Base-by-base conservation (phyloP, 2,113 vertebrate species). In the Thinocorus orbignyianus region DNA sequence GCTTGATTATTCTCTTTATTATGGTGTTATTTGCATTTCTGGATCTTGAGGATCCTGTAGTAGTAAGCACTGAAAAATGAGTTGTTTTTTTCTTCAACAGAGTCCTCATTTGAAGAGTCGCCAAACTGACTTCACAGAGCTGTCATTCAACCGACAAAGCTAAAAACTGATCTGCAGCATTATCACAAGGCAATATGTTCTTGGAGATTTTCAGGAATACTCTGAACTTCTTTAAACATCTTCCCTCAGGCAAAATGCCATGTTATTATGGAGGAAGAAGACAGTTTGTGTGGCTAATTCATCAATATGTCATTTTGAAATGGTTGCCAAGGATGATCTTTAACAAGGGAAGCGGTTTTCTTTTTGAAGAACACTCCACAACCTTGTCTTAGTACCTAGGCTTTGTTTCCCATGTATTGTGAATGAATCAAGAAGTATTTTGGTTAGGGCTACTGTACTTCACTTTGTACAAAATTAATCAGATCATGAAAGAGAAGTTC, bases 1-100 rank as follows among this genome's bases (percentile, higher is more conserved):
- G 48, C 60, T 62, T 94, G 60, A 74, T 90, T 76, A 87, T 87
- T 89, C 57, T 64, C 51, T 84, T 95, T 87, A 76, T 95, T 89
- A 69, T 52, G 89, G 66, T 52, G 54, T 81, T 76, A 92, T 85
- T 72, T 91, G 81, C 91, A 88, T 91, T 95, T 90, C 23, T 69
- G 68, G 79, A 86, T 71, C 64, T 46, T 62, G 51, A 88, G 51
- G 81, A 92, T 69, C 57, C 86, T 77, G 62, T 41, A 85, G 74
- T 31, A 58, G 82, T 57, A 73, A 77, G 60, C 31, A 44, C n/a
- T 73, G 64, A 79, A 49, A 88, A 92, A 92, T 0, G 2, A 88
- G 26, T 14, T 76, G 26, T 18, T 48, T 31, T 11, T 13, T 60
- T 51, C 16, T 49, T 15, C 17, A 64, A 24, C 31, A 62, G 69